Evolutionary conservation across 2,113 vertebrate species (phyloP), one percentile per base, ranked within the genome.

Genomic region (Natator depressus): DNA sequence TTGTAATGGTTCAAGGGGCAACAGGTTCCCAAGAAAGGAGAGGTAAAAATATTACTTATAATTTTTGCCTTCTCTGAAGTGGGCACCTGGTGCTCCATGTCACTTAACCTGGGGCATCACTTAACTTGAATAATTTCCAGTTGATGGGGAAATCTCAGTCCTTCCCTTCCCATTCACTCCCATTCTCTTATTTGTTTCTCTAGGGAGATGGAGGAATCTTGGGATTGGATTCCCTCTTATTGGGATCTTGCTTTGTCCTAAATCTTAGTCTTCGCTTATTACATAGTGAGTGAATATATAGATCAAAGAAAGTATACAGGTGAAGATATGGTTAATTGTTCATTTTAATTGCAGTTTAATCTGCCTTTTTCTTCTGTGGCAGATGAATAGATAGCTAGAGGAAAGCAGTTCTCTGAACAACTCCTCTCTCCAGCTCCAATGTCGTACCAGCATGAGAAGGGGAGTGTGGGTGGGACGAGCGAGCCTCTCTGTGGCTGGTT

Each of bases 81-180:
- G 53, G 0, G 0, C 50, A 54, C 91, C 55, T 3, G 89, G 91
- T 69, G 57, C 20, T 75, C 50, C 42, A 22, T 3, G 8, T 50
- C 59, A 55, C 93, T 87, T 97, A 94, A 95, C 89, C 89, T 91
- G 76, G 87, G 87, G 0, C 0, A 20, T 87, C 96, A 31, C 57
- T 62, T 62, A 14, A 31, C 29, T 62, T 62, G 57, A 62, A 31
- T 62, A 62, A 62, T 11, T 62, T 62, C 29, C 54, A 10, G 24
- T 10, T 55, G 54, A 10, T 25, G 22, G 54, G 54, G 9, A 55
- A 55, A 55, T 55, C 29, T 62, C 29, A 62, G 29, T 62, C 57
- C 57, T 62, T 31, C 29, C 29, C 29, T 62, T 62, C 57, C 57
- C 57, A 62, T 62, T 62, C 29, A 62, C 27, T 62, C 29, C 57